Conservation (phyloP, 2,888 invertebrate genomes). For the Campoletis raptor region DNA sequence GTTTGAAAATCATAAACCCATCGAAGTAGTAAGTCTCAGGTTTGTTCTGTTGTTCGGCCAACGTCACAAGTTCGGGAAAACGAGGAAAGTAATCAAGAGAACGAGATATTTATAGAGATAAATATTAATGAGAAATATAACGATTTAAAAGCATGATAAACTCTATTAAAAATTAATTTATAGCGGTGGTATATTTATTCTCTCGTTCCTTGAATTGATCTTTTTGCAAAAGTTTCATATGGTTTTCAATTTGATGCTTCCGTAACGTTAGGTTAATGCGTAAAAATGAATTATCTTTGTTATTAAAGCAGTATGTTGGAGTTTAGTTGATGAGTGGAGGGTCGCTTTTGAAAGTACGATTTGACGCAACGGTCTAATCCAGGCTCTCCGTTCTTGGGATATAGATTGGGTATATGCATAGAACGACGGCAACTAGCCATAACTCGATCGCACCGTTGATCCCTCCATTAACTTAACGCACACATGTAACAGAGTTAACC, state of each 20-base stretch:
- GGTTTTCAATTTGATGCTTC: not conserved
- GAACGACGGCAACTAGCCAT: conserved; percentile 74
- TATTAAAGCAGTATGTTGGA: not conserved
- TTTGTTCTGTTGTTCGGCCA: not conserved
- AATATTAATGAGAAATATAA: not conserved
- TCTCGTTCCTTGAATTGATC: not conserved
- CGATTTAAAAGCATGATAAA: not conserved
- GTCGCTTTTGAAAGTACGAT: not conserved
- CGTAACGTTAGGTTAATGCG: not conserved
- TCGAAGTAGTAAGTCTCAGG: not conserved
- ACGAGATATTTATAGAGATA: not conserved
- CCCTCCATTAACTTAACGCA: conserved; percentile 72
- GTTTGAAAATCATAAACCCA: conserved; percentile 18
- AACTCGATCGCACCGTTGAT: conserved; percentile 75
- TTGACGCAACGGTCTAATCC: conserved; percentile 29
- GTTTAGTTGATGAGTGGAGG: not conserved
- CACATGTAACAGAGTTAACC: conserved; percentile 70
- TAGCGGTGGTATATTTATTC: not conserved
- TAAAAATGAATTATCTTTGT: not conserved
- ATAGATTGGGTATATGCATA: conserved; percentile 72
- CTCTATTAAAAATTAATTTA: not conserved
- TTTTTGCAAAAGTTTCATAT: not conserved
- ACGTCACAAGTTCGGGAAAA: not conserved
- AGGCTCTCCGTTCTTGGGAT: conserved; percentile 57
- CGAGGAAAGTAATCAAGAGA: not conserved